Evolutionary conservation across 2,797 vertebrate genomes (phyloP).

Genomic region (Enoplosus armatus): DNA sequence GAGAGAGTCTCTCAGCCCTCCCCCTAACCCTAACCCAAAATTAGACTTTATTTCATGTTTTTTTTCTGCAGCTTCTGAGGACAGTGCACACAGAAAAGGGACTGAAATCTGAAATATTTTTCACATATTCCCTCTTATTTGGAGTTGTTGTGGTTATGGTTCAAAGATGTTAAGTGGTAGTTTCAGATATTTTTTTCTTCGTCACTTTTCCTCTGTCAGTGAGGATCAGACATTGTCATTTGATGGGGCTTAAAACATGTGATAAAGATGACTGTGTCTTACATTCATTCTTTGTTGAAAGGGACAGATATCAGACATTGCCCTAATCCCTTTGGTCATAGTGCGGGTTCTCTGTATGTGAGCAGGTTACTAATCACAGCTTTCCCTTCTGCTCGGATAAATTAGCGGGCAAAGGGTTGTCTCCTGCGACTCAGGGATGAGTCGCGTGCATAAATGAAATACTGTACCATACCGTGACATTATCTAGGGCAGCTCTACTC

Average conservation of each 20-base stretch:
- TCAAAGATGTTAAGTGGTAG: not conserved
- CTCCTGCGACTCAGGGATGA: constrained; percentile 28
- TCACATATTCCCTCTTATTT: not conserved
- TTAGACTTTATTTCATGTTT: constrained; percentile 87
- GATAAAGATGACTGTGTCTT: constrained; percentile 17
- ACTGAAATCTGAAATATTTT: not conserved
- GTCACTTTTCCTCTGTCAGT: constrained; percentile 2
- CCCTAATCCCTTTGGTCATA: constrained; percentile 34
- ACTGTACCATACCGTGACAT: constrained; percentile 48
- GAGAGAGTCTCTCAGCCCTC: constrained; percentile 84
- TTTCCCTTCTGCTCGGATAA: constrained; percentile 10
- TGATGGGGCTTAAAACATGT: constrained; percentile 6
- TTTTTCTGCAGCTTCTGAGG: constrained; percentile 80
- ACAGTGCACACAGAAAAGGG: constrained; percentile 46
- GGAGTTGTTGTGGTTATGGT: not conserved
- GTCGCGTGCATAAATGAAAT: constrained; percentile 57
- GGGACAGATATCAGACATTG: constrained; percentile 5
- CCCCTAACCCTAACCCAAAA: constrained; percentile 81
- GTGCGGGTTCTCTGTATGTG: constrained; percentile 21
- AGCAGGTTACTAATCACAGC: constrained; percentile 30
- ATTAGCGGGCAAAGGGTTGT: constrained; percentile 13
- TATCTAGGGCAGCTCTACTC: constrained; percentile 70
- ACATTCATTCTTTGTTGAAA: constrained; percentile 19
- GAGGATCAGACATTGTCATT: constrained; percentile 9
- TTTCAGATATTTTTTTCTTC: not conserved